These are phyloP conservation scores for Papilio helenus DNA, from an alignment of 1,140 invertebrate species.

Conservation along the genomic window DNA sequence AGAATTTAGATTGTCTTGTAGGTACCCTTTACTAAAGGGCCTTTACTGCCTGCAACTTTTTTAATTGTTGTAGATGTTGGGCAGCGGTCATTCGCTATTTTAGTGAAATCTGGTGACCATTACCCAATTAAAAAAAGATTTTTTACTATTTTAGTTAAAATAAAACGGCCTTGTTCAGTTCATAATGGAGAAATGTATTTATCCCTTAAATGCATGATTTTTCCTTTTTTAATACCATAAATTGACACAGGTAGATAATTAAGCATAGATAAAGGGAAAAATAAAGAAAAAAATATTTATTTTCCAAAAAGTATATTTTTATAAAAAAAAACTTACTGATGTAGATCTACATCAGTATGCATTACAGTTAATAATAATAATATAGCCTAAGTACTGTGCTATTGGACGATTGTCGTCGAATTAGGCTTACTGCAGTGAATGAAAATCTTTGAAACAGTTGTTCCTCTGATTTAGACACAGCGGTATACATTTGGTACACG, in stretches of 20 bases:
- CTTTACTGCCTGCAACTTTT: no score
- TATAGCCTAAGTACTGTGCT: conserved; percentile 45
- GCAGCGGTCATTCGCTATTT: no score
- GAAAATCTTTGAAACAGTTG: conserved; percentile 58
- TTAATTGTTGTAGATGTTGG: no score
- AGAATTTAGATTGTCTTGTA: background rate
- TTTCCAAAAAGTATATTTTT: conserved; percentile 44
- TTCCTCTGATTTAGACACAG: conserved; percentile 55
- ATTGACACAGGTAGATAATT: conserved; percentile 49
- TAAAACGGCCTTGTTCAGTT: no score
- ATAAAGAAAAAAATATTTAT: conserved; percentile 47
- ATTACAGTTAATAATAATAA: conserved; percentile 48
- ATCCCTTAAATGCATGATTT: conserved; percentile 50
- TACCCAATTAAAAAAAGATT: no score
- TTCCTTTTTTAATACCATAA: conserved; percentile 51
- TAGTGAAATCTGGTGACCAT: no score
- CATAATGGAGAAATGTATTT: background rate
- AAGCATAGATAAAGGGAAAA: conserved; percentile 50
- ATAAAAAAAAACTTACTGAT: conserved; percentile 50
- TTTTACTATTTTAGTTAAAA: no score
- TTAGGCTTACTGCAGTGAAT: conserved; percentile 48
- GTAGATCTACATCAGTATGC: conserved; percentile 53
- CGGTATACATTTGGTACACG: conserved; percentile 51
- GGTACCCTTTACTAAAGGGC: background rate
- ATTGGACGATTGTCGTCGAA: conserved; percentile 48